These are phyloP conservation scores for Limanda limanda DNA, from an alignment of 2,113 vertebrate genomes.

Conservation along the genomic window DNA sequence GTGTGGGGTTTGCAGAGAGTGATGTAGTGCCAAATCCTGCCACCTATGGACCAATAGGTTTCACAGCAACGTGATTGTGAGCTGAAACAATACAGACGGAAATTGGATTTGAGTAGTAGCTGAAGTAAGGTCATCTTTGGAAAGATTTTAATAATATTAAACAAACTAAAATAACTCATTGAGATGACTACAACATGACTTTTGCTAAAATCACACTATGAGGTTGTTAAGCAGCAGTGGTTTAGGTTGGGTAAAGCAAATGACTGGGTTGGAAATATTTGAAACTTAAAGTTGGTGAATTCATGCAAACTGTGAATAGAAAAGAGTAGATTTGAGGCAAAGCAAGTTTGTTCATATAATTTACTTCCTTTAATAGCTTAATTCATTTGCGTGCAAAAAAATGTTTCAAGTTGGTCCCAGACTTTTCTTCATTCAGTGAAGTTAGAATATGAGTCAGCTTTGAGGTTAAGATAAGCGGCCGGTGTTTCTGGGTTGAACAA, in stretches of 20 bases:
- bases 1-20: constrained; percentile 17
- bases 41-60: constrained; percentile 53
- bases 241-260: background rate
- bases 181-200: too few species aligned
- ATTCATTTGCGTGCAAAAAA: too few species aligned
- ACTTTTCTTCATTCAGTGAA: background rate
- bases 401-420: background rate
- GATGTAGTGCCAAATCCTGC: constrained; percentile 41
- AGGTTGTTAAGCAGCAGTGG: background rate
- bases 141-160: background rate
- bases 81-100: constrained; percentile 1
- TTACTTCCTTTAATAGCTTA: too few species aligned
- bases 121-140: background rate
- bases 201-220: background rate
- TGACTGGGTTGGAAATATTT: background rate
- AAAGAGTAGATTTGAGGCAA: background rate
- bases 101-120: background rate
- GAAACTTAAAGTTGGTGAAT: background rate
- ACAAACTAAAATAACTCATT: background rate
- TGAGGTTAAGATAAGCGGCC: constrained; percentile 54
- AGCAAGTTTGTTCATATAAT: too few species aligned
- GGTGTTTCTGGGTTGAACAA: constrained; percentile 44
- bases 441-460: background rate
- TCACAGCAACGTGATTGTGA: constrained; percentile 31
- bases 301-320: background rate